Conservation (phyloP, 2,888 invertebrate genomes). For the Tinea trinotella region DNA sequence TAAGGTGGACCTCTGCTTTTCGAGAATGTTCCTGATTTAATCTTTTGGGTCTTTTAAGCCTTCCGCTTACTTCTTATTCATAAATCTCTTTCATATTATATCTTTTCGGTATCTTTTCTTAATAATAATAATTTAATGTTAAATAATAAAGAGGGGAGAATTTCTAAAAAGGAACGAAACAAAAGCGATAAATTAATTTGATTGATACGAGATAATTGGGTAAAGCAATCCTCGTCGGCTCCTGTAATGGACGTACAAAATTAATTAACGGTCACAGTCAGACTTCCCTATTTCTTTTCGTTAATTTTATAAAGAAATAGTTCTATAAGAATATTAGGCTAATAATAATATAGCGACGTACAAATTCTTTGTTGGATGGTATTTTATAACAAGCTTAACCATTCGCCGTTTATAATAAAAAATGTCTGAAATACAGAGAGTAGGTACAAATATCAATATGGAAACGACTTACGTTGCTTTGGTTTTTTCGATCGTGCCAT, state of each 20-base stretch:
- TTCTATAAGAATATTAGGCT: neutral
- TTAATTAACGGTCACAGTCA: conserved; percentile 36
- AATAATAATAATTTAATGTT: no score
- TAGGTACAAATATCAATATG: neutral
- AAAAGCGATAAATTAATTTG: conserved; percentile 30
- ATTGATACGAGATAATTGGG: conserved; percentile 39
- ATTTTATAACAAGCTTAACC: neutral
- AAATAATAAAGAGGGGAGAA: neutral
- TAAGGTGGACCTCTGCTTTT: no score
- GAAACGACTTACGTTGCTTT: neutral
- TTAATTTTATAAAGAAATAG: conserved; percentile 25
- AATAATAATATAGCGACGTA: neutral
- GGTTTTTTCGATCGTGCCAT: conserved; percentile 8
- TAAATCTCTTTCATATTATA: no score
- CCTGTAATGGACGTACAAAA: conserved; percentile 36
- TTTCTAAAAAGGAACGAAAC: conserved; percentile 19
- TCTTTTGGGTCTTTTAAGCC: no score
- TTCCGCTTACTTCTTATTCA: no score
- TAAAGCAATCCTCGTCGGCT: conserved; percentile 29
- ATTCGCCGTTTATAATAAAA: conserved; percentile 1
- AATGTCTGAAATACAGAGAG: neutral
- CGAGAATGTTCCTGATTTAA: no score
- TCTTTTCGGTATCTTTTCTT: no score
- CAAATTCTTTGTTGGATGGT: conserved; percentile 3
- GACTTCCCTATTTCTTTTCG: conserved; percentile 25